Evolutionary conservation across 2,113 vertebrate species (phyloP), one percentile per base, ranked within the genome.

Genomic region (Entomyzon cyanotis): DNA sequence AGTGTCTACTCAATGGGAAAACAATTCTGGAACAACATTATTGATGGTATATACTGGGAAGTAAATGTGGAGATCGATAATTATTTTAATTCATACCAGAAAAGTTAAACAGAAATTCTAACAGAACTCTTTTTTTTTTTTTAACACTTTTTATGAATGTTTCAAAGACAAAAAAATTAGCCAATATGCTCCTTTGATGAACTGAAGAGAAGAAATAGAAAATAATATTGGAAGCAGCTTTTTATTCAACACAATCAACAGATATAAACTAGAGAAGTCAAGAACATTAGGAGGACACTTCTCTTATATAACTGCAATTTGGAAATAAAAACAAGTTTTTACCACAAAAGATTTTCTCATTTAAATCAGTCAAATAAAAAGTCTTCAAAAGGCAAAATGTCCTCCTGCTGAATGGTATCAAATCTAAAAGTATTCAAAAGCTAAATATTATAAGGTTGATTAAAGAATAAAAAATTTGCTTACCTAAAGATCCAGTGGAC

Each of bases 131-230:
- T 49, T 47, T 64, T 28, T 24, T 37, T 42, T 24, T 12, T 28
- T 22, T 7, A 18, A 8, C 2, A 27, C 1, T 58, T 74, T 53
- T 71, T 25, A 33, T 39, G 1, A 1, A 4, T 33, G 2, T 60
- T 3, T 68, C 24, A 78, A 62, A 37, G 46, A 37, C 11, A 73
- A 74, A 74, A 49, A 68, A 37, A 25, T 25, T 39, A 9, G 7
- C 6, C 28, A 74, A 37, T 35, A 49, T 60, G 41, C 52, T 77
- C 7, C 21, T 64, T 81, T 78, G 46, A 87, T 30, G 33, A 84
- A 58, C 6, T 58, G 22, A 89, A 80, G 17, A 39, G 3, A 4
- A 90, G 15, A 89, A 44, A 18, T 35, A 64, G 28, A 11, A 77
- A 74, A 12, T 13, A 76, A 23, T 55, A 69, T 39, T 41, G 49